Evolutionary conservation across 2,797 vertebrate genomes (phyloP).

Genomic region (Calcarius lapponicus): DNA sequence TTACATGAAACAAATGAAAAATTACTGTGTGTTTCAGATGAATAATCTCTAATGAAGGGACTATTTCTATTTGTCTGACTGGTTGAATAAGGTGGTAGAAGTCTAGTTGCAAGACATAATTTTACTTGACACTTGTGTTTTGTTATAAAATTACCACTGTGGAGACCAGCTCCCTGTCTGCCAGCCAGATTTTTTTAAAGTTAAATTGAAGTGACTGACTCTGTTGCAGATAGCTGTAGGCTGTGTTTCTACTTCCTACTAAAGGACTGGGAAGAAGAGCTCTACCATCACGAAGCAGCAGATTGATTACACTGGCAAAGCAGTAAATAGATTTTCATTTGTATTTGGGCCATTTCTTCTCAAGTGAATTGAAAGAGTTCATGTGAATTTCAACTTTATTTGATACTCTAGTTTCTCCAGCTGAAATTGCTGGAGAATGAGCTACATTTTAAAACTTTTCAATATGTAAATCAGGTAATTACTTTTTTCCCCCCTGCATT

Average conservation of each 20-base stretch:
- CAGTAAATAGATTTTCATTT: background rate
- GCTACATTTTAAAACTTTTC: background rate
- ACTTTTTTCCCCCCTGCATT: fast-evolving
- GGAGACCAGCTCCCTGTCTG: constrained; percentile 33
- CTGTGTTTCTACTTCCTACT: constrained; percentile 27
- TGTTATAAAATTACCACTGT: constrained; percentile 44
- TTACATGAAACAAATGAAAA: background rate
- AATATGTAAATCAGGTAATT: background rate
- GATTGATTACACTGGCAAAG: constrained; percentile 7
- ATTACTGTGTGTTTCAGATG: background rate
- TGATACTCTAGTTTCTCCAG: background rate
- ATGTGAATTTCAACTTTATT: background rate
- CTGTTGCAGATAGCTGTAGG: constrained; percentile 32
- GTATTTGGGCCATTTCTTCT: background rate
- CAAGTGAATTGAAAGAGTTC: background rate
- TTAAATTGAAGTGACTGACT: constrained; percentile 63
- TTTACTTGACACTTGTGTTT: constrained; percentile 45
- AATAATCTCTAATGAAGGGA: constrained; percentile 21
- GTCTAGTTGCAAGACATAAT: constrained; percentile 34
- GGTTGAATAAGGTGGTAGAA: constrained; percentile 14
- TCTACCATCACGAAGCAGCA: background rate
- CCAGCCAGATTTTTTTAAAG: constrained; percentile 57
- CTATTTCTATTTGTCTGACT: constrained; percentile 1
- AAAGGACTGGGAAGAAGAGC: background rate
- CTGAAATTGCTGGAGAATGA: background rate